Conservation (phyloP, 2,888 invertebrate genomes). For the Dastarcus helophoroides region DNA sequence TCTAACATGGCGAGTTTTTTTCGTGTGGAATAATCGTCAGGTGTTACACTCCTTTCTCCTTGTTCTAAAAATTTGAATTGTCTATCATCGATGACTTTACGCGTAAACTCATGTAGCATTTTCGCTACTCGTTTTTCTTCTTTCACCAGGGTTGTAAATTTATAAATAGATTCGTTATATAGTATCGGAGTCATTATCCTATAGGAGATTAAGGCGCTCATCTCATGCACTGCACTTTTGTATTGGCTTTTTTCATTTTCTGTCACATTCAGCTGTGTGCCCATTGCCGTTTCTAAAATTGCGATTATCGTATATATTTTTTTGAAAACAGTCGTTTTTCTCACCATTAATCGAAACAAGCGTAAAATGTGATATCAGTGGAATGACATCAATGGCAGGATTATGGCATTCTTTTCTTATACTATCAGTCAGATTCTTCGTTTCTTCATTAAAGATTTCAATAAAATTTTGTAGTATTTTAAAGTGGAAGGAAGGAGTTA, state of each 20-base stretch:
- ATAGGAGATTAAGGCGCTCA: conserved; percentile 6
- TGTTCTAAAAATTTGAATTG: conserved; percentile 19
- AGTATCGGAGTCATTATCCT: conserved; percentile 8
- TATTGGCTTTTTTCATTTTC: conserved; percentile 26
- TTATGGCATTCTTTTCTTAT: conserved; percentile 13
- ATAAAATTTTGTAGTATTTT: conserved; percentile 24
- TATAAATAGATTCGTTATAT: conserved; percentile 6
- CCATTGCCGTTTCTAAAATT: conserved; percentile 51
- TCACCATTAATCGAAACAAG: too few species aligned
- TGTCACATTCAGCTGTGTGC: conserved; percentile 38
- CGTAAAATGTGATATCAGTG: too few species aligned
- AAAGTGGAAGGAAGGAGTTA: conserved; percentile 27
- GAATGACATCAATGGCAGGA: too few species aligned
- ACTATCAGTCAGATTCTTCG: conserved; percentile 18
- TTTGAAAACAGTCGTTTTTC: too few species aligned
- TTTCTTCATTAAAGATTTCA: conserved; percentile 21
- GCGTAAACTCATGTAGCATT: conserved; percentile 44
- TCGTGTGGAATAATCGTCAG: conserved; percentile 13
- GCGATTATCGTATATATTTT: too few species aligned
- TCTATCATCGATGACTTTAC: conserved; percentile 44
- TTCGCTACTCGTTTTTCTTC: conserved; percentile 12
- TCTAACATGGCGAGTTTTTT: conserved; percentile 21
- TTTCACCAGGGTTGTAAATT: conserved; percentile 5
- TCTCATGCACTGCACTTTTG: conserved; percentile 7
- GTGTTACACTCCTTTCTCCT: conserved; percentile 8